phyloP scores from a whole-genome alignment of 1,140 invertebrate species.

The Theocolax elegans region DNA sequence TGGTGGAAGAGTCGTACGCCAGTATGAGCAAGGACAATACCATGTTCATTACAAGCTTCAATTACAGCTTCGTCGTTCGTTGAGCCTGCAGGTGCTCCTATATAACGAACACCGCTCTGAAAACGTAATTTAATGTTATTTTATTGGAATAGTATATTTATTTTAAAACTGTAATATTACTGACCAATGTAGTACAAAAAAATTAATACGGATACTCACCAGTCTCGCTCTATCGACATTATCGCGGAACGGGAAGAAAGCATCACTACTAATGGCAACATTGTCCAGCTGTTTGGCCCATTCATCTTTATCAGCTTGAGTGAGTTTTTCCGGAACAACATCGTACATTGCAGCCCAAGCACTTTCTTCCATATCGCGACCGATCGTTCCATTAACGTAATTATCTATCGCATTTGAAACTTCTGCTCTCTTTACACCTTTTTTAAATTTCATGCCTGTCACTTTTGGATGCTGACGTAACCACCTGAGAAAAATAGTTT shows the following conservation, averaged over 20 bases:
- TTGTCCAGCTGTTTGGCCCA: constrained; percentile 85
- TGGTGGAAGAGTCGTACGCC: constrained; percentile 95
- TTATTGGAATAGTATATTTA: too few relatives aligned
- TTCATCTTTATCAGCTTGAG: constrained; percentile 76
- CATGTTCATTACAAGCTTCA: constrained; percentile 91
- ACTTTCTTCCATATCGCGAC: constrained; percentile 74
- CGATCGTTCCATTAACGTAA: constrained; percentile 91
- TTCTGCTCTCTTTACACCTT: constrained; percentile 90
- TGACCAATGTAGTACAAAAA: too few relatives aligned
- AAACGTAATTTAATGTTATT: constrained; percentile 59
- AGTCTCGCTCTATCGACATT: constrained; percentile 94
- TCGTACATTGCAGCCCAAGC: constrained; percentile 81
- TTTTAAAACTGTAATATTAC: too few relatives aligned
- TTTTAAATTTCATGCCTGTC: constrained; percentile 86
- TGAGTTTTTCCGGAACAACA: constrained; percentile 75
- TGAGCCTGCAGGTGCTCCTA: constrained; percentile 93
- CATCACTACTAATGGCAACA: constrained; percentile 96
- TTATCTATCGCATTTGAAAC: constrained; percentile 97
- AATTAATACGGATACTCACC: constrained; percentile 76
- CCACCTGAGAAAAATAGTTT: constrained; percentile 73
- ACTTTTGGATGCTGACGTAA: constrained; percentile 92
- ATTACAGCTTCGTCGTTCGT: constrained; percentile 93
- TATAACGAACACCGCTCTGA: constrained; percentile 94
- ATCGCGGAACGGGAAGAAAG: constrained; percentile 98
- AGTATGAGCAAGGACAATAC: constrained; percentile 90